Base-by-base conservation (phyloP, 2,888 invertebrate genomes). In the Ichneumoninae sp. region DNA sequence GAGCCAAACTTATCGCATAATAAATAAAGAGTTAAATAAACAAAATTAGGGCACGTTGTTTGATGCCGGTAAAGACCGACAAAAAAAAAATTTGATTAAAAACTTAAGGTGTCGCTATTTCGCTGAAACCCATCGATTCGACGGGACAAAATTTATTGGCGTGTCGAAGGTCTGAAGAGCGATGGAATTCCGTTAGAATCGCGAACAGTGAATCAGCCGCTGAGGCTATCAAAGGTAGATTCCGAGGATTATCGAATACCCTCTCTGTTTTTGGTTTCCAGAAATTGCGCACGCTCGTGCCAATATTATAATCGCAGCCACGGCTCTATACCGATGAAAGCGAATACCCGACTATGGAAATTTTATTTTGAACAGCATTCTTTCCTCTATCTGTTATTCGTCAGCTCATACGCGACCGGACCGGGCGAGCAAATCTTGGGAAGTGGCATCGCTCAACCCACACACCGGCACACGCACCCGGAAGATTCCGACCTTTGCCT, bases 221-320 rank as follows among this genome's bases (percentile, higher is more conserved):
- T 63, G 47, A n/a, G n/a, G 13, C 44, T 6, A 66, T 47, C 50
- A 63, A 70, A 47, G 5, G 10, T 19, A 47, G 63, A 78, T 78
- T 78, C 26, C 63, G 19, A 22, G 19, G n/a, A 36, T 78, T 70
- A 70, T 63, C 63, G 63, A 78, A 78, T 33, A 50, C 0, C 5
- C 5, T 30, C 47, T 70, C 69, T 70, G 47, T 69, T 69, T 78
- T 70, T 4, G 10, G 63, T 70, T 78, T 78, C 70, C 78, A 60
- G 78, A 47, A 60, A 47, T 47, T 47, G 13, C 22, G 10, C 40
- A 7, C 8, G 19, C 26, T 70, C 19, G 66, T 66, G 66, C 66
- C n/a, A 66, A 66, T 40, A 66, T 66, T 66, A 66, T 40, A 66
- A 22, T 36, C 36, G n/a, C n/a, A 66, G 40, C 36, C 30, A 7